Evolutionary conservation across 35 echinoderm and acorn worm species (phyloP), one percentile per base, ranked within the genome.

Genomic region (Lytechinus variegatus): DNA sequence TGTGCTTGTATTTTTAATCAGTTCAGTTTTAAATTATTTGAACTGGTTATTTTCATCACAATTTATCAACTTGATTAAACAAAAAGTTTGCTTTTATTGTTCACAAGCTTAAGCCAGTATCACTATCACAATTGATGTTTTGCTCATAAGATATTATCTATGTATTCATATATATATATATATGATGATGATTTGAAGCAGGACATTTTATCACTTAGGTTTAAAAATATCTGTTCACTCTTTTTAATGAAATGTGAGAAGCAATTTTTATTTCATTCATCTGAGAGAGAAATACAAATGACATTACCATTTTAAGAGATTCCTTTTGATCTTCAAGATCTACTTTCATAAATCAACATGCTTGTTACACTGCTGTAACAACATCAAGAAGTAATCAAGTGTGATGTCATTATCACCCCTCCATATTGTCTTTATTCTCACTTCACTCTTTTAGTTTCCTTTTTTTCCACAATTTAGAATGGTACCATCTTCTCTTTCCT

Each of bases 341-440:
- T 24, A 79, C 6, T 19, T 79, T 79, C 16, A 24, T 24, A 4
- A 6, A 24, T 24, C 66, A 24, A n/a, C n/a, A 16, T 79, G 2
- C 66, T 79, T 79, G 66, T 79, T 79, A 79, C 66, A 79, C 66
- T 79, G 66, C 66, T 79, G 66, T 79, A n/a, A 79, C 66, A 79
- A 79, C 21, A 24, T 24, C 66, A 79, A 79, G 66, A 79, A 71
- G n/a, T 79, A n/a, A 79, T 24, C n/a, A 24, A 79, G 6, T 79
- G 4, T 79, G 19, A 79, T 24, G 6, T 79, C 66, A n/a, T 6
- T 79, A 27, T 79, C 66, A 79, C 66, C 19, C 33, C 66, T 72
- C 61, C 66, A 79, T n/a, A 8, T 79, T n/a, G 66, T 79, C 66
- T 79, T 79, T 19, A 79, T 79, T 79, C 66, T 79, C 66, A 79